phyloP scores from a whole-genome alignment of 35 echinoderm and acorn worm species.

The Apostichopus japonicus region DNA sequence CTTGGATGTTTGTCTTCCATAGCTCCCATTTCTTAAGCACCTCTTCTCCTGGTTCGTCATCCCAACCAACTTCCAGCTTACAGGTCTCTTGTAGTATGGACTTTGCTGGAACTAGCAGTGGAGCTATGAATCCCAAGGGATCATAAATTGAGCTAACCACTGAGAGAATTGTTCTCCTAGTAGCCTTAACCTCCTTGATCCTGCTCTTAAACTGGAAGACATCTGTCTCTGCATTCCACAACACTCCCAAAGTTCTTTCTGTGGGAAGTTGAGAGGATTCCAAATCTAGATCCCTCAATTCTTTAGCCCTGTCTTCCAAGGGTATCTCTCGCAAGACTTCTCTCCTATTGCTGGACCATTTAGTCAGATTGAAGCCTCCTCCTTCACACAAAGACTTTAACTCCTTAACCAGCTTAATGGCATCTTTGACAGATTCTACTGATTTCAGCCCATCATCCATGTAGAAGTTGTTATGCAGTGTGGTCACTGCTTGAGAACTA shows the following conservation, averaged over 20 bases:
- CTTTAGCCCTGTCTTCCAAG: constrained; percentile 47
- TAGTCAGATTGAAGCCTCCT: constrained; percentile 72
- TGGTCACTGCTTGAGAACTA: constrained; percentile 29
- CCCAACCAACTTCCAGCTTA: constrained; percentile 31
- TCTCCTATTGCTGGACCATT: constrained; percentile 48
- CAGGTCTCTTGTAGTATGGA: constrained; percentile 56
- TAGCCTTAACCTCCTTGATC: constrained; percentile 9
- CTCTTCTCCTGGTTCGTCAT: constrained; percentile 48
- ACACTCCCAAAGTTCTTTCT: constrained; percentile 43
- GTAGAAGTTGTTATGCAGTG: constrained; percentile 62
- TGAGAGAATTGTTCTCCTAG: constrained; percentile 54
- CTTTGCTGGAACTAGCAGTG: constrained; percentile 51
- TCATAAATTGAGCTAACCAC: constrained; percentile 59
- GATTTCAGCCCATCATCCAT: constrained; percentile 76
- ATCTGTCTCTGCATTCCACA: constrained; percentile 59
- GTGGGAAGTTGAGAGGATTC: constrained; percentile 8
- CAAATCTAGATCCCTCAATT: constrained; percentile 41
- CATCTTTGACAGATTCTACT: constrained; percentile 30
- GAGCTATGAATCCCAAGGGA: constrained; percentile 57
- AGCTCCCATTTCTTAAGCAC: constrained; percentile 45
- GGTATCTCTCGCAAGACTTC: constrained; percentile 60
- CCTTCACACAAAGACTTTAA: constrained; percentile 24
- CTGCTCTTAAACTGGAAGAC: constrained; percentile 50
- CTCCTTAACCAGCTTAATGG: constrained; percentile 31
- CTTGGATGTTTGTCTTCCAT: constrained; percentile 62